Evolutionary conservation across 2,888 invertebrate species (phyloP).

Genomic region (Melinopterus prodromus): DNA sequence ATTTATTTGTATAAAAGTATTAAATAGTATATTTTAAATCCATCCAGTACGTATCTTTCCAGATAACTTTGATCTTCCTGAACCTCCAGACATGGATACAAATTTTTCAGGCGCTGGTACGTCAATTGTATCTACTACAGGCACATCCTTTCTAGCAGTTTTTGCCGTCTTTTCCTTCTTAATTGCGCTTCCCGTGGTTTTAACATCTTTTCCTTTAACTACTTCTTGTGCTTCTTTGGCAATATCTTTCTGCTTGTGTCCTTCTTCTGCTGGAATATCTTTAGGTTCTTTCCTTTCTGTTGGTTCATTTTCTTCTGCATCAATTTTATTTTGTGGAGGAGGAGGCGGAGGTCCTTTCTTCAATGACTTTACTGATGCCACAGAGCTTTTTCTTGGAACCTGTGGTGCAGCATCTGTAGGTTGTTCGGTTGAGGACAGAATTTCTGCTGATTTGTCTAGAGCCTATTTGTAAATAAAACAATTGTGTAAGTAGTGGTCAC

Average conservation of each 20-base stretch:
- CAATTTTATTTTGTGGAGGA: neutral
- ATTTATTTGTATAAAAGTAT: neutral
- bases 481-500: too few relatives aligned
- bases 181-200: neutral
- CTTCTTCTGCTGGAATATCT: constrained; percentile 12
- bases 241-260: constrained; percentile 7
- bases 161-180: constrained; percentile 13
- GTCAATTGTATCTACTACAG: constrained; percentile 9
- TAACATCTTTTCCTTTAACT: neutral
- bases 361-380: constrained; percentile 18
- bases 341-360: constrained; percentile 27
- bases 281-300: constrained; percentile 8
- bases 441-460: neutral
- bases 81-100: constrained; percentile 24
- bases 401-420: constrained; percentile 10
- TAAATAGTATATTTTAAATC: constrained; percentile 62
- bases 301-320: neutral
- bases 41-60: constrained; percentile 79
- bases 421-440: neutral
- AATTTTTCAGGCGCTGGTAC: constrained; percentile 19
- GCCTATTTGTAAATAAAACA: too few relatives aligned
- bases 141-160: neutral
- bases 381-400: constrained; percentile 23
- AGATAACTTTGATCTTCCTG: constrained; percentile 76
- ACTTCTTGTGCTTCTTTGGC: constrained; percentile 7